Base-by-base conservation (phyloP, 2,888 invertebrate genomes). In the Brachypalpus laphriformis region DNA sequence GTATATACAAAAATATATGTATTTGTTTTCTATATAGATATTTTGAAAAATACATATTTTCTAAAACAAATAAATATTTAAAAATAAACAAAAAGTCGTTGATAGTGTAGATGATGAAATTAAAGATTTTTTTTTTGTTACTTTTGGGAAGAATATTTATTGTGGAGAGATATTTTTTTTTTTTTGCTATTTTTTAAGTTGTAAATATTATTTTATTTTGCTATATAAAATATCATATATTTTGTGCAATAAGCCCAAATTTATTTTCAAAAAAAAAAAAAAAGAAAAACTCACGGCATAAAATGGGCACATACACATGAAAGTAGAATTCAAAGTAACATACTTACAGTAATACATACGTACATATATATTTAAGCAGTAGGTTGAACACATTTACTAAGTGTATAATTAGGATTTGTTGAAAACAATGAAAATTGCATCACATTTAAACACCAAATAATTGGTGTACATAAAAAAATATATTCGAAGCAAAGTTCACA, bases 211-310 rank as follows among this genome's bases (percentile, higher is more conserved):
- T 22, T 75, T 75, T 54, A 76, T 31, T 66, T 71, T 81, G 51
- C 61, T 85, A 71, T 42, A 54, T 1, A 63, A 20, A 74, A 37
- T 68, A 74, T 63, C 56, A 80, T 31, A 54, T 49, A 40, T 72
- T 83, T 74, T 85, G 85, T 85, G 85, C 85, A 85, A 85, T 81
- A 85, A 3, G 85, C 75, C 85, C 81, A 63, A 65, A 2, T 25
- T 42, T 51, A 37, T 49, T 66, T 45, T 11, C 3, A 37, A 47
- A 22, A 34, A 34, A 6, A 34, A 34, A 34, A 34, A 65, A 28
- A 34, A 22, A 25, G 5, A 25, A 4, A 25, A 25, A 25, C 51
- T 63, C 47, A 68, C 42, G n/a, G 9, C 25, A 65, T 57, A 45
- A 25, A 56, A 42, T 65, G 78, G 72, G 80, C 65, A 74, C 72